Base-by-base conservation (phyloP, 2,113 vertebrate species). In the Climacteris rufus region DNA sequence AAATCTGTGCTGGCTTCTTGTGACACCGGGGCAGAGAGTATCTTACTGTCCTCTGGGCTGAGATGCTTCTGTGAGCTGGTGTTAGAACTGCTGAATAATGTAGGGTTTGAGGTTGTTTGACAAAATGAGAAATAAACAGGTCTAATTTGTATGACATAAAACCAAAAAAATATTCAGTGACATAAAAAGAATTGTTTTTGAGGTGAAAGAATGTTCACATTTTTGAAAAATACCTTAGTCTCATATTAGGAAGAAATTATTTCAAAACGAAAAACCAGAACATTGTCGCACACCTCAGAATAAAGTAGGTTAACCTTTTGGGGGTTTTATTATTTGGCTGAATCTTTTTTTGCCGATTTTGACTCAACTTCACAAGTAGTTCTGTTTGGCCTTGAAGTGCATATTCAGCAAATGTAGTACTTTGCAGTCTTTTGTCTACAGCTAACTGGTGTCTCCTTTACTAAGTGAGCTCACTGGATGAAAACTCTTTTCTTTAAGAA, bases 71-170 rank as follows among this genome's bases (percentile, higher is more conserved):
- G 20, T 15, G 42, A 84, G 68, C 21, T 74, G 54, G 7, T 59
- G 35, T 60, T 87, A 87, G 89, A 94, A 91, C 83, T 97, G 95
- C 87, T 95, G 83, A 95, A 78, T 95, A 91, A 94, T 4, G 7
- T 56, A 6, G 10, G 42, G 24, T 39, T 68, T 30, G 28, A 52
- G 40, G 15, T 3, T 6, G 39, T 44, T 39, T 33, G 57, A 24
- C 57, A 45, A 44, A 76, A 64, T 49, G 40, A 72, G 88, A 65
- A 68, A 40, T 25, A 63, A 49, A 15, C 15, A 44, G 23, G 10
- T 61, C 33, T 24, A 10, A 18, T 68, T 60, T 23, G 31, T 47
- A 7, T 72, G n/a, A 56, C 53, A 49, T 50, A 39, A 64, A 79
- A 30, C 30, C 30, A n/a, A 22, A 66, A 85, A 69, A 37, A 42